Percentiles rank a stretch among this genome's conserved stretches.
phyloP scores from a whole-genome alignment of 2,113 vertebrate genomes.

The Neotoma lepida region DNA sequence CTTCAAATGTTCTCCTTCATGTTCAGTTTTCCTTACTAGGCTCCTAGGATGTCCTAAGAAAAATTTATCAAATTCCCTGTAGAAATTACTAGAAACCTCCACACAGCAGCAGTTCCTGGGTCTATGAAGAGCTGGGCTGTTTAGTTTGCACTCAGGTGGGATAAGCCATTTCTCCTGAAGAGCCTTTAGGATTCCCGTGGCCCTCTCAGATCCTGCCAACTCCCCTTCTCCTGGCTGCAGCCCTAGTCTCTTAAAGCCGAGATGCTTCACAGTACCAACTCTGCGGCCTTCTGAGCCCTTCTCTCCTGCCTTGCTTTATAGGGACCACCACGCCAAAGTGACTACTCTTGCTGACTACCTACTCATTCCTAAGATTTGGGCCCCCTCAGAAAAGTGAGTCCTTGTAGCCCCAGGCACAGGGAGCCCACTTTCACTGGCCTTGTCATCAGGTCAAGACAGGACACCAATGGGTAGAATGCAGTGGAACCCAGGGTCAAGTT shows the following conservation, averaged over 20 bases:
- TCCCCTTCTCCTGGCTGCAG: neutral
- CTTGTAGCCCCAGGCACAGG: neutral
- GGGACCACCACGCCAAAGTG: neutral
- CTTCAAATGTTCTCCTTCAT: neutral
- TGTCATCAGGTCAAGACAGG: neutral
- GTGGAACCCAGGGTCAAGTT: too few relatives aligned
- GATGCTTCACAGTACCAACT: neutral
- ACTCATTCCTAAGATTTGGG: neutral
- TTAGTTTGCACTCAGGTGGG: neutral
- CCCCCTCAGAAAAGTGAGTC: neutral
- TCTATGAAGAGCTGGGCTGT: neutral
- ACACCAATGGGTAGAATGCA: neutral
- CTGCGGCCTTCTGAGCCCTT: neutral
- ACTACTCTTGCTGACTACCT: neutral
- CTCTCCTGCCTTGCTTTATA: neutral
- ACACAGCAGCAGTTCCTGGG: too few relatives aligned
- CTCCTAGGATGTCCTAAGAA: neutral
- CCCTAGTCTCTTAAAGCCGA: neutral
- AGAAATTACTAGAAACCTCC: neutral
- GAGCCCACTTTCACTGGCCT: neutral
- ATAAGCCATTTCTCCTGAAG: accelerated
- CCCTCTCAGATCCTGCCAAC: neutral
- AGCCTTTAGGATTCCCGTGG: neutral
- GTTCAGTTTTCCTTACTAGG: neutral
- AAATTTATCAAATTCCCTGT: neutral